Percentiles rank a stretch among this genome's conserved stretches.
phyloP scores from a whole-genome alignment of 2,888 invertebrate species.

The Drosophila testacea region DNA sequence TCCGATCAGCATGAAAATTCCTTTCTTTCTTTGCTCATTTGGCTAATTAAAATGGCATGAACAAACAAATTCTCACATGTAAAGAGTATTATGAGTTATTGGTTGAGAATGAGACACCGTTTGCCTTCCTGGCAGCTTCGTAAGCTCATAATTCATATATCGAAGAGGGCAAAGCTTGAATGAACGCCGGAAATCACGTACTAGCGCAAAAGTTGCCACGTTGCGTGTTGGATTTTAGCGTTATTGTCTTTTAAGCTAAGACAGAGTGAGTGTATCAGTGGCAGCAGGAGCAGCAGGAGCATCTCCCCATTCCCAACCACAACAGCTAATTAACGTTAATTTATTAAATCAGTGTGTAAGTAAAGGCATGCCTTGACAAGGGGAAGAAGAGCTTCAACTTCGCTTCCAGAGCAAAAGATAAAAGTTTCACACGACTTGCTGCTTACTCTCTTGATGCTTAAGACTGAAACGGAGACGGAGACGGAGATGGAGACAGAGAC shows the following conservation, averaged over 20 bases:
- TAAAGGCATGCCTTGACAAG: constrained; percentile 67
- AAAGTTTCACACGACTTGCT: constrained; percentile 77
- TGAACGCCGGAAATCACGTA: constrained; percentile 82
- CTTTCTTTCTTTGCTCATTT: constrained; percentile 41
- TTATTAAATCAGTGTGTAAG: constrained; percentile 84
- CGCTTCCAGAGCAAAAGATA: constrained; percentile 62
- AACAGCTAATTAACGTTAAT: constrained; percentile 84
- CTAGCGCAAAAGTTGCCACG: constrained; percentile 73
- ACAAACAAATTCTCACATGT: constrained; percentile 52
- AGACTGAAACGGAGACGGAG: constrained; percentile 14
- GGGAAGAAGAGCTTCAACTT: constrained; percentile 4
- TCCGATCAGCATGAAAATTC: background rate
- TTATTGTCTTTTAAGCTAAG: constrained; percentile 73
- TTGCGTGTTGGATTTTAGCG: constrained; percentile 68
- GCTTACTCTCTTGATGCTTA: constrained; percentile 32
- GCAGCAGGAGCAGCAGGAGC: too few relatives aligned
- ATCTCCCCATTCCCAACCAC: constrained; percentile 52
- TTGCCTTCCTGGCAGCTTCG: constrained; percentile 30
- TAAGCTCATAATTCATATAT: constrained; percentile 73
- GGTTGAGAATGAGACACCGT: constrained; percentile 52
- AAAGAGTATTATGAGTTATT: constrained; percentile 61
- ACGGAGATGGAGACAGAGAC: constrained; percentile 23
- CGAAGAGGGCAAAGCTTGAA: constrained; percentile 74
- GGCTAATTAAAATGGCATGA: constrained; percentile 73
- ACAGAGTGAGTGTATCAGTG: constrained; percentile 39